These are phyloP conservation scores for Lasiurus borealis DNA, from an alignment of 2,113 vertebrate species.

Conservation along the genomic window DNA sequence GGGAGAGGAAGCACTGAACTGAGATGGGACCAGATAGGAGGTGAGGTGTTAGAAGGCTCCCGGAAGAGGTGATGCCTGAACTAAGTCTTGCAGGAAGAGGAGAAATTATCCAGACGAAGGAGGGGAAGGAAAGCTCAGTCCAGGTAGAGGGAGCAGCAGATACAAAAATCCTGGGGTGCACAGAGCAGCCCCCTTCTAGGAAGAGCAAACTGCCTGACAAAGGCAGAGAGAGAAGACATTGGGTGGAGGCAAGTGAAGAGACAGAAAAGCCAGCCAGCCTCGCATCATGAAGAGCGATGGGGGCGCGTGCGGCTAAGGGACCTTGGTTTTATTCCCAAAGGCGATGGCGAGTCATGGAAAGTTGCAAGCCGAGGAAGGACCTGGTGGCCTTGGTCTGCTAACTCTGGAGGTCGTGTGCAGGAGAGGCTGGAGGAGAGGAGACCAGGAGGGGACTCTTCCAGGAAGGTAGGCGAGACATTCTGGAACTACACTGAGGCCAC, in stretches of 20 bases:
- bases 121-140: neutral
- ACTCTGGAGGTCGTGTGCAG: neutral
- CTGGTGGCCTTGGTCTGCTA: neutral
- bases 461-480: neutral
- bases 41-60: neutral
- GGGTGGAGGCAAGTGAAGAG: neutral
- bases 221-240: neutral
- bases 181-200: neutral
- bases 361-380: neutral
- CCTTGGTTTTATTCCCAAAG: neutral
- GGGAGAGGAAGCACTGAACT: neutral
- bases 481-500: neutral
- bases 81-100: neutral
- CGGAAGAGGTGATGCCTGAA: neutral
- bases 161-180: neutral
- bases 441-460: neutral
- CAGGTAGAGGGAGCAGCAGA: neutral
- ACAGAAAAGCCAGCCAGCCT: neutral
- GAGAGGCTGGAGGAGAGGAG: neutral
- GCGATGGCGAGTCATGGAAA: neutral
- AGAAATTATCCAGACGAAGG: neutral
- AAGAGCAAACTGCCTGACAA: neutral
- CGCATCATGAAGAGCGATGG: fast-evolving
- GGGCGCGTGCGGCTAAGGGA: neutral
- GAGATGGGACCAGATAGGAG: neutral